Base-by-base conservation (phyloP, 37 sponge, comb jelly and placozoan genomes). In the Cliona cf. orientalis region DNA sequence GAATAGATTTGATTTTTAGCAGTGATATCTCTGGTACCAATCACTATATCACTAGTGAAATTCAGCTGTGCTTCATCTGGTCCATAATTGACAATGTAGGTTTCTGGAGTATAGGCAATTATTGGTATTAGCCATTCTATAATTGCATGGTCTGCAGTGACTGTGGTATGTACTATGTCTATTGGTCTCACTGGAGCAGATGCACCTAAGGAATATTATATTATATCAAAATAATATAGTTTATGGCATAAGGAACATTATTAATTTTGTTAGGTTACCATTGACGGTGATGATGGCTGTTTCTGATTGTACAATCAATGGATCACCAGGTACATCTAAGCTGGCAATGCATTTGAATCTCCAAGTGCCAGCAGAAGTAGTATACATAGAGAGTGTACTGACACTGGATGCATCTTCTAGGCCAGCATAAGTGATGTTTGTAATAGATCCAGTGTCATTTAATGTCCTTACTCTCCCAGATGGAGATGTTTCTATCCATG, bases 251-350 rank as follows among this genome's bases (percentile, higher is more conserved):
- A n/a, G 23, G 23, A 6, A 61, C 23, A 6, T 61, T 26, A n/a
- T n/a, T n/a, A n/a, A n/a, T n/a, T n/a, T n/a, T n/a, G n/a, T n/a
- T n/a, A n/a, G n/a, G 14, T 19, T 49, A 71, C 72, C 72, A 25
- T 71, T 71, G 4, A 71, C 49, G 23, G 46, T 71, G 5, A 28
- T 49, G 42, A 5, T 33, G 22, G 32, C 44, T 17, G 49, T 44
- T 71, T 41, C 43, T 29, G 28, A 44, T 19, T 7, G 44, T 42
- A 49, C 42, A 33, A 71, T 44, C 5, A 71, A 5, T 23, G 72
- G 72, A 40, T 71, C 72, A 45, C 72, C 72, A 71, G 49, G 72
- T 42, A 71, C 72, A 45, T 71, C 28, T 7, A 71, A 22, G 25
- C 49, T 71, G 3, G 72, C 23, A 23, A 21, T 22, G 29, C 72